These are phyloP conservation scores for Arenicola marina DNA, from an alignment of 2,888 invertebrate species.

Conservation along the genomic window DNA sequence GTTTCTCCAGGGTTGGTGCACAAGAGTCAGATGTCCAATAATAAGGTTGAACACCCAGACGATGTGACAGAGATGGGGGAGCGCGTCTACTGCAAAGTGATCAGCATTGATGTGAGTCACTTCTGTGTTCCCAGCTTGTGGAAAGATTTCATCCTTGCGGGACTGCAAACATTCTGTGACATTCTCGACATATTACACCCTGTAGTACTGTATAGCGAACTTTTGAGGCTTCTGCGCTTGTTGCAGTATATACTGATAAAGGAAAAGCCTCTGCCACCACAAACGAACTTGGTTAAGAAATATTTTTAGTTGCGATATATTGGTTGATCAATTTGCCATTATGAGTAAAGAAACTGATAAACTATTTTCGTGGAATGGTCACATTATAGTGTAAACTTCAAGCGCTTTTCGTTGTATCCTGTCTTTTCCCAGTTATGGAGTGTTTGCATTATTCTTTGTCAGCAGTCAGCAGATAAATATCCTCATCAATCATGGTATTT, in stretches of 20 bases:
- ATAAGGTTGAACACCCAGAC: conserved; percentile 50
- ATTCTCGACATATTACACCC: too few relatives aligned
- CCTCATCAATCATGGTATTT: neutral
- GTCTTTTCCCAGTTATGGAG: too few relatives aligned
- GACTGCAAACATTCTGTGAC: neutral
- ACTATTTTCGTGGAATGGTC: too few relatives aligned
- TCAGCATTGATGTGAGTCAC: conserved; percentile 45
- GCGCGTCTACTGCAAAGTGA: conserved; percentile 54
- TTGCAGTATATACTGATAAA: too few relatives aligned
- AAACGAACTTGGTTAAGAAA: neutral
- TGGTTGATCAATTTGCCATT: too few relatives aligned
- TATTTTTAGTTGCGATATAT: neutral
- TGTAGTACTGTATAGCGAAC: too few relatives aligned
- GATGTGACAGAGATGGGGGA: conserved; percentile 51
- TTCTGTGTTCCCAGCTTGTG: neutral
- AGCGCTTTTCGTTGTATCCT: too few relatives aligned
- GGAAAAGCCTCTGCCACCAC: too few relatives aligned
- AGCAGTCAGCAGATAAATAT: neutral
- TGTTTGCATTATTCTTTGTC: too few relatives aligned
- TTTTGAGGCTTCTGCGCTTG: too few relatives aligned
- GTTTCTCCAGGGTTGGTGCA: conserved; percentile 50
- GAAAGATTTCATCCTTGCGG: neutral
- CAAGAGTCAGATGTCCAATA: conserved; percentile 53
- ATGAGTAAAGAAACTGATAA: too few relatives aligned
- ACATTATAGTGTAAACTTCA: too few relatives aligned